phyloP scores from a whole-genome alignment of 2,797 vertebrate genomes.

The Spinus olivaceus region DNA sequence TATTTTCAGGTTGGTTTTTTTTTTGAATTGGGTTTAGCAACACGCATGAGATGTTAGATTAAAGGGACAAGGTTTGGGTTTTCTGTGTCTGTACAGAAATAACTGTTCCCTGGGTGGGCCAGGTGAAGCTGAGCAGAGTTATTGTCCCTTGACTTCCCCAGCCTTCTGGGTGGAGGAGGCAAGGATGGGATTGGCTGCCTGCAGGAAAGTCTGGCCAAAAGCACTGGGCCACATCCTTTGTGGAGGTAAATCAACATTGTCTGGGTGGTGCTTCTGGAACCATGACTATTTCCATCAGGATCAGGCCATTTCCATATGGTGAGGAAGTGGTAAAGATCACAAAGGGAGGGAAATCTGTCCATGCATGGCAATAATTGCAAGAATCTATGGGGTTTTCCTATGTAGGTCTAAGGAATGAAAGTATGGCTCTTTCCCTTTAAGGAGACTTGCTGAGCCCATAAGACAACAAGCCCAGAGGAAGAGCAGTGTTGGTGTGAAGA shows the following conservation, averaged over 20 bases:
- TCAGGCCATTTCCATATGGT: constrained; percentile 39
- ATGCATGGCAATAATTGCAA: background rate
- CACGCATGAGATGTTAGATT: constrained; percentile 66
- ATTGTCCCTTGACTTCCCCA: constrained; percentile 50
- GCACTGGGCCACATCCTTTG: constrained; percentile 21
- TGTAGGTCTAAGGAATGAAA: background rate
- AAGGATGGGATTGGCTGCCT: background rate
- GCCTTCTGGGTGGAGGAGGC: constrained; percentile 37
- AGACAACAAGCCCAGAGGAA: constrained; percentile 16
- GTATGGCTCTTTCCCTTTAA: background rate
- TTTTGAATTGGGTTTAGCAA: constrained; percentile 73
- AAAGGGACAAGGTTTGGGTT: constrained; percentile 71
- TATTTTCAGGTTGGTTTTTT: constrained; percentile 73
- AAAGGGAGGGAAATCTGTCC: constrained; percentile 9
- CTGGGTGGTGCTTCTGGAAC: constrained; percentile 3
- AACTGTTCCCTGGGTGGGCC: constrained; percentile 75
- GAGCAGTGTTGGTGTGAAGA: background rate
- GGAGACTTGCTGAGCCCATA: background rate
- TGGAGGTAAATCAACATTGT: constrained; percentile 38
- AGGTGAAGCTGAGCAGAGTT: constrained; percentile 70
- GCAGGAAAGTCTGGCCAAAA: constrained; percentile 12
- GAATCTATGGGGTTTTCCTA: constrained; percentile 8
- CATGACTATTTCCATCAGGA: constrained; percentile 27
- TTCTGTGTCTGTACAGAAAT: constrained; percentile 69
- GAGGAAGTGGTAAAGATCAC: constrained; percentile 52